Conservation (phyloP, 2,888 invertebrate species). For the Isotomurus palustris region DNA sequence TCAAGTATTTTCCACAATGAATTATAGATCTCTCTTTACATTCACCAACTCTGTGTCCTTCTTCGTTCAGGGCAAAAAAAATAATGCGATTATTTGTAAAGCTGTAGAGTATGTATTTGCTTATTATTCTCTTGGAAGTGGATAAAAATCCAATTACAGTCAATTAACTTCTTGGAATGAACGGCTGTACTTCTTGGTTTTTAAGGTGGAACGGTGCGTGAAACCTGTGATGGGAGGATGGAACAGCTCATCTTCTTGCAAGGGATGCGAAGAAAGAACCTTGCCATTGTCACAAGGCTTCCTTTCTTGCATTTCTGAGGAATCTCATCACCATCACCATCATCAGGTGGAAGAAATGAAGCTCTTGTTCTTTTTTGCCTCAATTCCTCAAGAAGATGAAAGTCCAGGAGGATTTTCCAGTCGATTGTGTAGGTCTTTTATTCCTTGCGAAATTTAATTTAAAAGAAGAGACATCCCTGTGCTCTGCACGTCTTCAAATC, state of each 20-base stretch:
- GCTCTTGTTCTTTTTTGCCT: conserved; percentile 29
- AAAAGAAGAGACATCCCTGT: background rate
- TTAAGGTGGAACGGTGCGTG: too few relatives aligned
- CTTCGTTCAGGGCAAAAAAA: too few relatives aligned
- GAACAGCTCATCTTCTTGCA: background rate
- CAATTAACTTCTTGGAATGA: too few relatives aligned
- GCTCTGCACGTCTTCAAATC: background rate
- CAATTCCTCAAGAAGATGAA: conserved; percentile 14
- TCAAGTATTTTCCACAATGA: too few relatives aligned
- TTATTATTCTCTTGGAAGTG: too few relatives aligned
- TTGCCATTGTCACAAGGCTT: conserved; percentile 25
- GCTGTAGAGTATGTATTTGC: too few relatives aligned
- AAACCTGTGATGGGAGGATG: background rate
- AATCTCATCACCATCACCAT: conserved; percentile 10
- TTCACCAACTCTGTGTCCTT: too few relatives aligned
- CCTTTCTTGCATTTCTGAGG: conserved; percentile 20
- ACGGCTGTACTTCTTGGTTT: too few relatives aligned
- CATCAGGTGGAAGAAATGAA: background rate
- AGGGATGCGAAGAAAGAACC: conserved; percentile 1
- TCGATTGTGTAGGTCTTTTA: conserved; percentile 24
- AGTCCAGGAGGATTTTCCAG: conserved; percentile 7
- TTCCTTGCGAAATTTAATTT: too few relatives aligned
- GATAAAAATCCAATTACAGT: too few relatives aligned
- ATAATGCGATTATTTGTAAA: too few relatives aligned
- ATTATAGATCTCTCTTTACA: too few relatives aligned